Evolutionary conservation across 1,140 invertebrate species (phyloP).

Genomic region (Trachymyrmex cornetzi): DNA sequence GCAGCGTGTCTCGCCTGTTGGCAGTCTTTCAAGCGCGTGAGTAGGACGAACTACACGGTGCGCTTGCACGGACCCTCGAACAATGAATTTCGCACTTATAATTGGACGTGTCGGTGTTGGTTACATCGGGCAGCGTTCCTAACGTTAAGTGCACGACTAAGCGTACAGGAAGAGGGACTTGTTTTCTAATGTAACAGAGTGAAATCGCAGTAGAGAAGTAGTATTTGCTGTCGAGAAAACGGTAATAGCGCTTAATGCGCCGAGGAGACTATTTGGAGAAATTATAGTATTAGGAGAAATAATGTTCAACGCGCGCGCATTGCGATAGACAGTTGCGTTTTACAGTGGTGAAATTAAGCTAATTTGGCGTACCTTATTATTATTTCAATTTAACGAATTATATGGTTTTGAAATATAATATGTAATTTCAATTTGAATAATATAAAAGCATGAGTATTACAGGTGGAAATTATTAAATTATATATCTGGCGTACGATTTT

Average conservation of each 20-base stretch:
- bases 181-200: slow-evolving; percentile 58
- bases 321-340: not conserved
- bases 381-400: not conserved
- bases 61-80: slow-evolving; percentile 67
- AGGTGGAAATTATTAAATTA: not conserved
- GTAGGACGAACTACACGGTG: slow-evolving; percentile 45
- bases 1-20: slow-evolving; percentile 75
- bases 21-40: slow-evolving; percentile 80
- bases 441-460: not conserved
- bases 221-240: slow-evolving; percentile 43
- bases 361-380: slow-evolving; percentile 9
- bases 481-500: not conserved
- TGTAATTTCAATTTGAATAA: slow-evolving; percentile 4
- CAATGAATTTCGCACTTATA: slow-evolving; percentile 85
- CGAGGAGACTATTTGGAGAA: slow-evolving; percentile 43
- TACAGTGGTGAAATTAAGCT: slow-evolving; percentile 13
- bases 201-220: slow-evolving; percentile 25
- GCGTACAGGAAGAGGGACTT: slow-evolving; percentile 55
- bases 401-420: not conserved
- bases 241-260: slow-evolving; percentile 59
- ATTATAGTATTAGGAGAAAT: slow-evolving; percentile 13
- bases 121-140: slow-evolving; percentile 77
- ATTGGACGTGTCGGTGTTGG: slow-evolving; percentile 82
- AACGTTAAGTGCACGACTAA: slow-evolving; percentile 80
- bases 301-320: slow-evolving; percentile 2